phyloP scores from a whole-genome alignment of 2,113 vertebrate genomes.

The Proterorhinus semilunaris region DNA sequence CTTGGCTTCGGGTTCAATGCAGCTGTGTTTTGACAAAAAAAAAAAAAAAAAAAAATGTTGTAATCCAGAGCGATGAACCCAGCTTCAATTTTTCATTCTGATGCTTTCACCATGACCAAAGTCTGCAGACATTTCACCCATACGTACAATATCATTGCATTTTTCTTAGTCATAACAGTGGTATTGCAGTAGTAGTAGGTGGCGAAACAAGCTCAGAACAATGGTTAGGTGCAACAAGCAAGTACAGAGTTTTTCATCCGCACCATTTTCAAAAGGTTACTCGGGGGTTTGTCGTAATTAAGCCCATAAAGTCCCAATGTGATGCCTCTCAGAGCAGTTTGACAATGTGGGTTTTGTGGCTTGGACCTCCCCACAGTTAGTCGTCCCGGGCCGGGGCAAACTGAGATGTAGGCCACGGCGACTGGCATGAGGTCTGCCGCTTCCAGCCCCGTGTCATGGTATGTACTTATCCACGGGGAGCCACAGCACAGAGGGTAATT shows the following conservation, averaged over 20 bases:
- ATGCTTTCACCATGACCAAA: not conserved
- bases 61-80: not conserved
- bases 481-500: slow-evolving; percentile 44
- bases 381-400: slow-evolving; percentile 20
- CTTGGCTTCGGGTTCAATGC: slow-evolving; percentile 6
- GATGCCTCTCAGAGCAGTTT: not conserved
- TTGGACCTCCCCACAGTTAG: slow-evolving; percentile 40
- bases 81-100: not conserved
- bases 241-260: not conserved
- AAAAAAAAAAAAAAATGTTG: slow-evolving; percentile 6
- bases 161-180: no score
- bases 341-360: slow-evolving; percentile 20
- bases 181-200: no score
- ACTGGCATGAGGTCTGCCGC: slow-evolving; percentile 40
- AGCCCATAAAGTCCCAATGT: not conserved
- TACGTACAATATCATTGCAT: not conserved
- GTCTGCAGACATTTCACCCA: not conserved
- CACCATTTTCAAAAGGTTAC: not conserved
- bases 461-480: slow-evolving; percentile 50
- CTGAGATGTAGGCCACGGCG: slow-evolving; percentile 41
- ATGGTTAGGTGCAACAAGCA: not conserved
- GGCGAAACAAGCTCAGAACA: not conserved
- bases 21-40: slow-evolving; percentile 14
- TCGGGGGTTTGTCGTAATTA: not conserved
- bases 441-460: slow-evolving; percentile 42